Percentiles rank a stretch among this genome's conserved stretches.
Conservation (phyloP, 2,113 vertebrate species). For the Sterrhoptilus dennistouni region DNA sequence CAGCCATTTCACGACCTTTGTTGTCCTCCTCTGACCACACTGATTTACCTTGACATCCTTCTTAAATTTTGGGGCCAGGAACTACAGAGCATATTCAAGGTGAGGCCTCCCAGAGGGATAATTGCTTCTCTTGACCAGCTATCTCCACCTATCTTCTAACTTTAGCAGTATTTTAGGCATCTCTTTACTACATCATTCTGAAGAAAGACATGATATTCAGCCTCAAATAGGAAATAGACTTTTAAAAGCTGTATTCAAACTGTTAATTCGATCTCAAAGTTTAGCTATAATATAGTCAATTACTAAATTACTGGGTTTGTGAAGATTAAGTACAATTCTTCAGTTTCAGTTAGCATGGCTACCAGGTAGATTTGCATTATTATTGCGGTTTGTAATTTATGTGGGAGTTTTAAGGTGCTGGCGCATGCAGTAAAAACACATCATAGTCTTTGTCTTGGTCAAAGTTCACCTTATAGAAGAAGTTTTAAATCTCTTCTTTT, state of each 20-base stretch:
- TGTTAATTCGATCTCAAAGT: background rate
- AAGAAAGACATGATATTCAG: background rate
- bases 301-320: background rate
- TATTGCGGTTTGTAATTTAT: background rate
- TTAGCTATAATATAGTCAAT: background rate
- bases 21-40: background rate
- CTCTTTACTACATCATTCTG: background rate
- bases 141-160: background rate
- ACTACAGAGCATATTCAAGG: background rate
- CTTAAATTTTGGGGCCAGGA: background rate
- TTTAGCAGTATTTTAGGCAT: background rate
- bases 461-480: background rate
- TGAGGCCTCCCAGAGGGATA: background rate
- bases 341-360: background rate
- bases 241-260: background rate
- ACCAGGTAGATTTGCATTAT: background rate
- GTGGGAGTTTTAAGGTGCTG: background rate
- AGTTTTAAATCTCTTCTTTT: background rate
- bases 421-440: background rate
- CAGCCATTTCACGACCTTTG: background rate
- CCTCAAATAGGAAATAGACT: background rate
- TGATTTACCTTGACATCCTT: background rate
- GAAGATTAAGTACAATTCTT: background rate
- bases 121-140: background rate
- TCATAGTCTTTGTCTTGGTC: background rate